Base-by-base conservation (phyloP, 1,140 invertebrate genomes). In the Pomacea maculata region DNA sequence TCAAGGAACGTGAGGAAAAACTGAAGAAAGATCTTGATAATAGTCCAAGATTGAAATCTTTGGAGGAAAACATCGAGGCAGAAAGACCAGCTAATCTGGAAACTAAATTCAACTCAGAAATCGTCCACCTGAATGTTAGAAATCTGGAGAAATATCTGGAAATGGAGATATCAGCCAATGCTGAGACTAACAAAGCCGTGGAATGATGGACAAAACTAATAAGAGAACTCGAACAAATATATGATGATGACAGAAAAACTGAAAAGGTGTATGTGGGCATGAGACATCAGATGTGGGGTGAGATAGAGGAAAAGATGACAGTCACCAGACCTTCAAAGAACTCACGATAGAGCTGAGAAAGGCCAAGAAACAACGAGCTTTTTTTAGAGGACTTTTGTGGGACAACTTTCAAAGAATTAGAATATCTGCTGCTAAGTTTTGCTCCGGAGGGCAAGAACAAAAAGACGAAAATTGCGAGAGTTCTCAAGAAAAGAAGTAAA, bases 91-190 rank as follows among this genome's bases (percentile, higher is more conserved):
- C 89, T 75, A 89, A 91, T 83, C 81, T 91, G 34, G 88, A 91
- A 80, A 88, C 89, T 15, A 90, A 90, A 72, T 91, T 91, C 71
- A 91, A 89, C 81, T 88, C 88, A 6, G 90, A 91, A 84, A 88
- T 91, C 78, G 85, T 89, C 21, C 90, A 90, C 86, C 77, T 90
- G 19, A 79, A 87, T 54, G 86, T 89, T 5, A 83, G 87, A 81
- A 89, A 90, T 75, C 74, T 90, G 52, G 89, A 90, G 25, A 83
- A 85, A n/a, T 86, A 87, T 7, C 67, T 90, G n/a, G 87, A 90
- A 29, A 83, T 87, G 19, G 88, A 89, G 76, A 89, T 89, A 64
- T 87, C 86, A 34, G 84, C 87, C 12, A 87, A 87, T 61, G 82
- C 81, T 72, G 88, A 90, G 75, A 85, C 86, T 10, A 86, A 85